Percentiles rank a stretch among this genome's conserved stretches.
Conservation (phyloP, 2,797 vertebrate species). For the Danio kyathit region DNA sequence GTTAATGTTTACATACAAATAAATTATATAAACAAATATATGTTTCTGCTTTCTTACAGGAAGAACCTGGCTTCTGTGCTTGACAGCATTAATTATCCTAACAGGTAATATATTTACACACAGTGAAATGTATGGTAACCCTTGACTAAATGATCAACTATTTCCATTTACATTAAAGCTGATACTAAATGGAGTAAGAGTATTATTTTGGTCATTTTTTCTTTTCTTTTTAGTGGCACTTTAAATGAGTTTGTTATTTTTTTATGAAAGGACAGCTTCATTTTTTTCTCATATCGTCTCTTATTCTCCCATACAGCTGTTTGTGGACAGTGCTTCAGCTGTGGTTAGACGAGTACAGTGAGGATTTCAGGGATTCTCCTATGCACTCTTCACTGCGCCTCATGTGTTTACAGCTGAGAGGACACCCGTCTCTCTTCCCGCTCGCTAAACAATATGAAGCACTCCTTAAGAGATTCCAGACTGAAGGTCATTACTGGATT, state of each 20-base stretch:
- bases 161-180: neutral
- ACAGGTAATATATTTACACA: constrained; percentile 66
- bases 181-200: neutral
- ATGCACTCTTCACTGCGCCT: constrained; percentile 75
- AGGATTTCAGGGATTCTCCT: constrained; percentile 85
- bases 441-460: constrained; percentile 72
- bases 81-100: constrained; percentile 66
- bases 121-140: neutral
- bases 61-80: constrained; percentile 67
- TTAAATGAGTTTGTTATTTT: neutral
- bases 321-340: constrained; percentile 62
- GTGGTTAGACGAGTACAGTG: constrained; percentile 84
- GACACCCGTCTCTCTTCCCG: constrained; percentile 69
- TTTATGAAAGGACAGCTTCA: neutral
- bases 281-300: neutral
- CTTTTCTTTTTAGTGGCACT: neutral
- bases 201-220: neutral
- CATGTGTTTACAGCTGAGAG: constrained; percentile 75
- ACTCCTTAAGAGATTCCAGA: constrained; percentile 78
- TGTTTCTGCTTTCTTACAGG: constrained; percentile 59
- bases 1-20: constrained; percentile 8
- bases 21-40: constrained; percentile 1
- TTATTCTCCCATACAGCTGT: neutral
- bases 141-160: neutral
- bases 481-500: constrained; percentile 65